Evolutionary conservation across 2,888 invertebrate genomes (phyloP).

Genomic region (Aspidiotus destructor): DNA sequence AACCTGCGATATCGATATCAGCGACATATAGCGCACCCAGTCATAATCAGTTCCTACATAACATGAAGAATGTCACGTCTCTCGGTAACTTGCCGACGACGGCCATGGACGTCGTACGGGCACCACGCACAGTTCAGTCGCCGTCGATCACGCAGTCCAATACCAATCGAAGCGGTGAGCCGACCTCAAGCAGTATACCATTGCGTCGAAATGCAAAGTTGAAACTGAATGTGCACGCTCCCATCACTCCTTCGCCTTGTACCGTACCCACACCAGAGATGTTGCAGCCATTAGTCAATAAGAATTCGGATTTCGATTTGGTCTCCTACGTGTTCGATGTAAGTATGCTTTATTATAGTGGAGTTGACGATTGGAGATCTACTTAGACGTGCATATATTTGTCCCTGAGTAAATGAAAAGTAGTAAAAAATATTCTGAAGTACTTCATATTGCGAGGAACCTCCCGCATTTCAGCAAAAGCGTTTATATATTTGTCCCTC

Average conservation of each 20-base stretch:
- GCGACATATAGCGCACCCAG: neutral
- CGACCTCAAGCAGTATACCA: neutral
- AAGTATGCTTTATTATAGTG: constrained; percentile 36
- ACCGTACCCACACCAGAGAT: constrained; percentile 43
- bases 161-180: constrained; percentile 15
- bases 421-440: too few species aligned
- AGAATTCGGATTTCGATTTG: constrained; percentile 40
- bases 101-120: constrained; percentile 1
- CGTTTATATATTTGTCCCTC: too few species aligned
- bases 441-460: too few species aligned
- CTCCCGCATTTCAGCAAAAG: too few species aligned
- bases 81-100: neutral
- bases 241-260: constrained; percentile 1
- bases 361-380: too few species aligned
- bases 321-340: constrained; percentile 43
- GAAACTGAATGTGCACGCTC: constrained; percentile 16
- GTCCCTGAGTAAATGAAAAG: too few species aligned
- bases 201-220: constrained; percentile 19
- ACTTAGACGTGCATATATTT: too few species aligned
- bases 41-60: constrained; percentile 14
- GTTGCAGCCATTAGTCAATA: constrained; percentile 42
- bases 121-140: constrained; percentile 20
- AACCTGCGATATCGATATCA: neutral
- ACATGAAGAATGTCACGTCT: neutral
- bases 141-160: constrained; percentile 30